Conservation (phyloP, 2,797 vertebrate species). For the Acanthiza pusilla region DNA sequence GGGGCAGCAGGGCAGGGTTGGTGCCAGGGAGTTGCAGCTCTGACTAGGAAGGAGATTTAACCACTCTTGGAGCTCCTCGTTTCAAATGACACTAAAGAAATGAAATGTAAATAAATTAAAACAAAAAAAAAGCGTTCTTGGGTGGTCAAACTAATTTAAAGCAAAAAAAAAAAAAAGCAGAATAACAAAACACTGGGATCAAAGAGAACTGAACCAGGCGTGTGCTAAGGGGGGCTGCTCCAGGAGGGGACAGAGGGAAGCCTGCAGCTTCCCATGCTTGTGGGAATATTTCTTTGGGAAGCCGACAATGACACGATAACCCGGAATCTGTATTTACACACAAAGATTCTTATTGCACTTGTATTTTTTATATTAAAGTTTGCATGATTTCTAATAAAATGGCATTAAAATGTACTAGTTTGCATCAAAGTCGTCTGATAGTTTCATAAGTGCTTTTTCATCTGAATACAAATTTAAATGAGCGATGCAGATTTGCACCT, state of each 20-base stretch:
- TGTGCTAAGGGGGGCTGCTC: not conserved
- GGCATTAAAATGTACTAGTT: constrained; percentile 73
- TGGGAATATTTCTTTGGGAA: constrained; percentile 24
- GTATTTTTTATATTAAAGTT: constrained; percentile 82
- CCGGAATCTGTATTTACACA: constrained; percentile 70
- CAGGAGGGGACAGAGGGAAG: constrained; percentile 28
- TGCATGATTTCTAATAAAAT: constrained; percentile 87
- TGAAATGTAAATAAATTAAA: constrained; percentile 54
- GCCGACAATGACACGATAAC: constrained; percentile 22
- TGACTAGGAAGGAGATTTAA: not conserved
- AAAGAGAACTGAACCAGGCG: not conserved
- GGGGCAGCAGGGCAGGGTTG: not conserved
- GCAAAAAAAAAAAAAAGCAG: not conserved
- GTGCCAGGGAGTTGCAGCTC: not conserved
- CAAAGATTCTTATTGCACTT: constrained; percentile 76
- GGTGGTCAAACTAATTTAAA: constrained; percentile 4
- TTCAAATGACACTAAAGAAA: constrained; percentile 61
- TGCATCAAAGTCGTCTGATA: constrained; percentile 67
- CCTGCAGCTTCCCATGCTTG: not conserved
- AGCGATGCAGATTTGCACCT: constrained; percentile 51
- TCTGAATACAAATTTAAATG: not conserved
- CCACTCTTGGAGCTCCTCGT: constrained; percentile 5
- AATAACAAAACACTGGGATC: constrained; percentile 8
- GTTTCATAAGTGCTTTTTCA: constrained; percentile 45
- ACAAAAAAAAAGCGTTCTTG: not conserved